These are phyloP conservation scores for Chloropsis hardwickii DNA, from an alignment of 2,113 vertebrate genomes.

Conservation along the genomic window DNA sequence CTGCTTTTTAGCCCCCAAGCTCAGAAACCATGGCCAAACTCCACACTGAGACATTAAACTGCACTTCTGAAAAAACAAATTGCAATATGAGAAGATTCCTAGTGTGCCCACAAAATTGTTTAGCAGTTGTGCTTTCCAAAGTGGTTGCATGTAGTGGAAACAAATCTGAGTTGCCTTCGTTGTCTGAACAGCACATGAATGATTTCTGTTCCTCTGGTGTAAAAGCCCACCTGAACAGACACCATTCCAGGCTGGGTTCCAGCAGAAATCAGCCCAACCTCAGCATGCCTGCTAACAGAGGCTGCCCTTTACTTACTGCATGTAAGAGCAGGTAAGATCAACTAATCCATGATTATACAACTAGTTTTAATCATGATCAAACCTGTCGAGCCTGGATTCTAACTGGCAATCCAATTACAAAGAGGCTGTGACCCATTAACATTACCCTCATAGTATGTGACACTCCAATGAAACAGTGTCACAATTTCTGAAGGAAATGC, in stretches of 20 bases:
- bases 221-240: not conserved
- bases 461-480: not conserved
- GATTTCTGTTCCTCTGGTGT: not conserved
- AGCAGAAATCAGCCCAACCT: not conserved
- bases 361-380: not conserved
- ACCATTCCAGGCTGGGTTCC: not conserved
- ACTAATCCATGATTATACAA: not conserved
- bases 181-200: not conserved
- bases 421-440: not conserved
- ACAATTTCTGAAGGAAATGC: not conserved
- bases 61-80: not conserved
- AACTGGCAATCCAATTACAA: not conserved
- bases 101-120: not conserved
- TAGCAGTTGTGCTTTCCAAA: not conserved
- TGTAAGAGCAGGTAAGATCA: not conserved
- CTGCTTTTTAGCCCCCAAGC: not conserved
- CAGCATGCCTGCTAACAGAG: not conserved
- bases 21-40: not conserved
- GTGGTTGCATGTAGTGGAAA: not conserved
- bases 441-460: not conserved
- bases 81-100: not conserved
- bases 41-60: not conserved
- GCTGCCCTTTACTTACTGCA: not conserved
- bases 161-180: not conserved
- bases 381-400: not conserved